Base-by-base conservation (phyloP, 2,888 invertebrate genomes). In the Dilophus febrilis region DNA sequence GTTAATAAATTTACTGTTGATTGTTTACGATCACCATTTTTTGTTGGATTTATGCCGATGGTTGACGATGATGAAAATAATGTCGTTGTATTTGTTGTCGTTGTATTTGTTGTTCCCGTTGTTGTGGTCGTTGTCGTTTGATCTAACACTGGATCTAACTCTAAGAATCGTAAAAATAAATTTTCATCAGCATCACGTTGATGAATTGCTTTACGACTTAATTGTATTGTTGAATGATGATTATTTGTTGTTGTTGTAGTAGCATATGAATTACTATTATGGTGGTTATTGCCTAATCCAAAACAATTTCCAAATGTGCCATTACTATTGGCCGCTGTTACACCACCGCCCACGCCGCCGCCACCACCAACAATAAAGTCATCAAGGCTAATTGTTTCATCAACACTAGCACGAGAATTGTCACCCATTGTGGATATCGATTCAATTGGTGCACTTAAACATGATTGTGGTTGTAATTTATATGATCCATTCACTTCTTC, bases 61-160 rank as follows among this genome's bases (percentile, higher is more conserved):
- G 74, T 75, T 46, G 71, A 63, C 30, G 72, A 70, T 38, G 64
- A 64, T 42, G 56, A 56, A 44, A 57, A 62, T 14, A 59, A 59
- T n/a, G n/a, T n/a, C n/a, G n/a, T n/a, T n/a, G n/a, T n/a, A n/a
- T n/a, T n/a, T 10, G 57, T 61, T 32, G 61, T 64, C 44, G 58
- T 59, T 36, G 63, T 48, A 42, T 61, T 58, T 18, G 55, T 53
- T 3, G 53, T 65, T 45, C 52, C 67, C 17, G 38, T 5, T 28
- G 35, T 7, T 33, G 37, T 12, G 50, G 26, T 44, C 46, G 5
- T 49, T 52, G 57, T 68, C 45, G 59, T 69, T 30, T 66, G 75
- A 44, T 81, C 81, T 6, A 67, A 62, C 3, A 72, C 72, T 1
- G 84, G 84, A 59, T 86, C 86, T 48, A 87, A 65, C 59, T 86